Conservation (phyloP, 53 echinoderm and acorn worm genomes). For the Antedon mediterranea region DNA sequence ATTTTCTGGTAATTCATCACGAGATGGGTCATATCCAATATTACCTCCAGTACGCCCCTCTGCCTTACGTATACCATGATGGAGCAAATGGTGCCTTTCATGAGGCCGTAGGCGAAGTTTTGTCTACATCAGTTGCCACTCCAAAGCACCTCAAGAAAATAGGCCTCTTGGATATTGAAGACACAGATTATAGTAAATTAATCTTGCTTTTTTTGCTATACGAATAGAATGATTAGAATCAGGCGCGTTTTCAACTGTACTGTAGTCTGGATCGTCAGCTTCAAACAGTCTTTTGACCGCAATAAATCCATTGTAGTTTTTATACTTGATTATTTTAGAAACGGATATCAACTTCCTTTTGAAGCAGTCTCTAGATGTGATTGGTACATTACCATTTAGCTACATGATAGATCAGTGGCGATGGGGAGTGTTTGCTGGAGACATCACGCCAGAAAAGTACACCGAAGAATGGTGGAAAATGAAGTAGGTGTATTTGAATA, state of each 20-base stretch:
- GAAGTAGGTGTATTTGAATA: conserved; percentile 47
- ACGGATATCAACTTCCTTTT: conserved; percentile 87
- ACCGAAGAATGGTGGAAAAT: conserved; percentile 80
- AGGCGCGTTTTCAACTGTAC: too few species aligned
- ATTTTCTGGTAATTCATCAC: conserved; percentile 60
- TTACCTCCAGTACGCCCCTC: conserved; percentile 48
- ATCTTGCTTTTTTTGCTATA: too few species aligned
- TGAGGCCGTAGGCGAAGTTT: conserved; percentile 88
- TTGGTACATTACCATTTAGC: conserved; percentile 78
- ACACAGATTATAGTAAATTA: neutral
- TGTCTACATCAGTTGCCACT: conserved; percentile 69
- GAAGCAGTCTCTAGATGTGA: conserved; percentile 57
- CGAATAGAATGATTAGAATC: too few species aligned
- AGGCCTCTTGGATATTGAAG: neutral
- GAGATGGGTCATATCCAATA: conserved; percentile 92
- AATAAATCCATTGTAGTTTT: too few species aligned
- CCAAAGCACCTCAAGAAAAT: conserved; percentile 46
- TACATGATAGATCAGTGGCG: conserved; percentile 72
- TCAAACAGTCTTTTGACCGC: too few species aligned
- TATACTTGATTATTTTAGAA: conserved; percentile 13
- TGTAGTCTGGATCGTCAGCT: too few species aligned
- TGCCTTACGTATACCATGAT: conserved; percentile 47
- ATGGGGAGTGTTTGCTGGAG: conserved; percentile 75
- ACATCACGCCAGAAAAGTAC: conserved; percentile 30
- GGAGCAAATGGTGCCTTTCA: conserved; percentile 83